Base-by-base conservation (phyloP, 1,140 invertebrate genomes). In the Spodoptera litura region DNA sequence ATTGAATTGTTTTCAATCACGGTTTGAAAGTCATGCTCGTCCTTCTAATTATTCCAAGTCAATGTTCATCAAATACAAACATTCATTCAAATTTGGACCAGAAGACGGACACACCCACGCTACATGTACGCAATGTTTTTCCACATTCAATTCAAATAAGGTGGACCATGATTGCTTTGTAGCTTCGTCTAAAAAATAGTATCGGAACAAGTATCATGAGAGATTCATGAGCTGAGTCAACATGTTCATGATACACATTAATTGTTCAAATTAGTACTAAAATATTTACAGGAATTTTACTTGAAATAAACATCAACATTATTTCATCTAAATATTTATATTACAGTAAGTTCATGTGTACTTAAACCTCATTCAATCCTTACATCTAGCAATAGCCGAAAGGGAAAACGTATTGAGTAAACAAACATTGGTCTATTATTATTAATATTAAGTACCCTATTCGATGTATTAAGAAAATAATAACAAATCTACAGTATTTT, bases 131-230 rank as follows among this genome's bases (percentile, higher is more conserved):
- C 53, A 80, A 64, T 81, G 56, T 83, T 81, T 82, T 82, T 84
- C 72, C 76, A 86, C 81, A 91, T 89, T 89, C 85, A 87, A 88
- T 89, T 89, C 85, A 88, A 90, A 90, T 88, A 83, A 85, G 84
- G 68, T 68, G 11, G 55, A 81, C 66, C 35, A 56, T 76, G 75
- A 83, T 12, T 5, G 75, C 62, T 80, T 81, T 75, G 68, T 81
- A 6, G 11, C 11, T 35, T 49, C 20, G 73, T 64, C 73, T 72
- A 58, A 62, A 75, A 73, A 73, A 73, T 73, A 73, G 38, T 73
- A 59, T 59, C 38, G 35, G 71, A 58, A 58, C 52, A 58, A 27
- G 52, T 72, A 49, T 70, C 51, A 70, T 70, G 44, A 70, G 44
- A 59, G 71, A 58, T 73, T 73, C 71, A 59, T 61, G 53, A 59